Conservation (phyloP, 2,113 vertebrate genomes). For the Myanophis thanlyinensis region DNA sequence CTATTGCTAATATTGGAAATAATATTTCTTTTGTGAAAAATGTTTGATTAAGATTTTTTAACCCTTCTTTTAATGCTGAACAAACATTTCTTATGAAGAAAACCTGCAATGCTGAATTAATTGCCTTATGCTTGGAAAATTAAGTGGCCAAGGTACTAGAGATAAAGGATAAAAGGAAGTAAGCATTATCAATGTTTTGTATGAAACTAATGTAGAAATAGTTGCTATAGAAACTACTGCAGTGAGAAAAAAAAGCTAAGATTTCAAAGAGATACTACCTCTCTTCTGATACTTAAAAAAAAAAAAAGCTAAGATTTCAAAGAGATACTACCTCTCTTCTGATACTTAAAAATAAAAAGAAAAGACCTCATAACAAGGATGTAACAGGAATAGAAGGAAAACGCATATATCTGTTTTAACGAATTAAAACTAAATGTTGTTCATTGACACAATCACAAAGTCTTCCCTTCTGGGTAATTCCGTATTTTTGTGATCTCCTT, state of each 20-base stretch:
- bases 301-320: slow-evolving; percentile 39
- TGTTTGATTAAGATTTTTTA: slow-evolving; percentile 12
- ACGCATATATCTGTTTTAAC: background rate
- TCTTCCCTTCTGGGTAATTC: background rate
- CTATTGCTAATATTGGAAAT: background rate
- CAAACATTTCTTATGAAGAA: background rate
- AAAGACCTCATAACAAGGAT: background rate
- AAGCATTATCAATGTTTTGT: slow-evolving; percentile 54
- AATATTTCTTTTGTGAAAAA: background rate
- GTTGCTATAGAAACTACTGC: slow-evolving; percentile 64
- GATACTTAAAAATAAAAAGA: background rate
- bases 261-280: slow-evolving; percentile 21
- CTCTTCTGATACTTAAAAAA: background rate
- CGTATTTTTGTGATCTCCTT: background rate
- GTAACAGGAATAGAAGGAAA: background rate
- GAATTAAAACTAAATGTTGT: background rate
- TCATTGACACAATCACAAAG: background rate
- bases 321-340: slow-evolving; percentile 1
- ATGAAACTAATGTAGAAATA: slow-evolving; percentile 40
- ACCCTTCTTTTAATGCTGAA: background rate
- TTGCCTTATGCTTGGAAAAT: slow-evolving; percentile 22
- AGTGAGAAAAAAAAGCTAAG: slow-evolving; percentile 51
- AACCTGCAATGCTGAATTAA: slow-evolving; percentile 5
- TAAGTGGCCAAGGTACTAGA: slow-evolving; percentile 15
- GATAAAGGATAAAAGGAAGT: slow-evolving; percentile 12